Conservation (phyloP, 2,888 invertebrate genomes). For the Diarsia dahlii region DNA sequence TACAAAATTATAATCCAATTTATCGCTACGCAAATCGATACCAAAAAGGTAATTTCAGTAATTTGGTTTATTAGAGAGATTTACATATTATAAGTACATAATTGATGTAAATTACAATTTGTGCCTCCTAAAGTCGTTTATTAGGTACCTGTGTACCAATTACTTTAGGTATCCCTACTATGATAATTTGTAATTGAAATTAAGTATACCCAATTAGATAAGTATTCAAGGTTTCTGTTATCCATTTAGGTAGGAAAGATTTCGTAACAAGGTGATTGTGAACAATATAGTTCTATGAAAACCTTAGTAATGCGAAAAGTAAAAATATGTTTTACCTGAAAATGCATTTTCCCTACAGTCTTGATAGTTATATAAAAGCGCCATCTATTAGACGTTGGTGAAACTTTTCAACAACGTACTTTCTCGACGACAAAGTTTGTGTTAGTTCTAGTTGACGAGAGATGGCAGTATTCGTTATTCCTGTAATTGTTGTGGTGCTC, state of each 20-base stretch:
- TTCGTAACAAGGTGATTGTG: no score
- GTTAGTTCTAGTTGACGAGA: background rate
- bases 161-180: background rate
- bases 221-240: background rate
- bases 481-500: background rate
- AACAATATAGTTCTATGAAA: background rate
- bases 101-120: slow-evolving; percentile 5
- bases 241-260: no score
- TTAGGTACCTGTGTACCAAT: background rate
- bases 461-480: slow-evolving; percentile 42
- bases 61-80: background rate
- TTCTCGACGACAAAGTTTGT: fast-evolving
- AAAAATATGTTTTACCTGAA: background rate
- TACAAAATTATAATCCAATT: background rate
- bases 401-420: background rate
- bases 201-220: slow-evolving; percentile 1
- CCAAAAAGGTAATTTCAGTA: background rate
- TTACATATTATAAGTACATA: background rate
- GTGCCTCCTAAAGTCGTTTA: background rate
- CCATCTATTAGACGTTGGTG: slow-evolving; percentile 23
- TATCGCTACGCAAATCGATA: background rate
- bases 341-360: background rate
- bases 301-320: no score
- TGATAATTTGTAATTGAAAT: background rate
- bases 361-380: slow-evolving; percentile 10